phyloP scores from a whole-genome alignment of 1,140 invertebrate species.

The Rhyzopertha dominica region DNA sequence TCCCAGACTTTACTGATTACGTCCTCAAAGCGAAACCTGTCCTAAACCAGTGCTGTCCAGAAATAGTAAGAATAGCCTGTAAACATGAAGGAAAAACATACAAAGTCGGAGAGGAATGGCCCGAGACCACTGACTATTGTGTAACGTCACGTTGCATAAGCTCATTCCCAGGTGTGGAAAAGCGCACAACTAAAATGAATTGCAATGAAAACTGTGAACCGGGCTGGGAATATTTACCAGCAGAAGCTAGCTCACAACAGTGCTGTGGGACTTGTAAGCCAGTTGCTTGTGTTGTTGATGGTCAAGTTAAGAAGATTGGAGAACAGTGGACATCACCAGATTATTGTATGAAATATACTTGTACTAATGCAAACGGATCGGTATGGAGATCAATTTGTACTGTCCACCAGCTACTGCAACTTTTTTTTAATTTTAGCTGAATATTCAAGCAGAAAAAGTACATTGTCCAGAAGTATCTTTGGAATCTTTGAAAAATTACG shows the following conservation, averaged over 20 bases:
- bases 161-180: constrained; percentile 41
- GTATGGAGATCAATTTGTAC: constrained; percentile 44
- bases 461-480: constrained; percentile 29
- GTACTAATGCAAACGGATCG: constrained; percentile 49
- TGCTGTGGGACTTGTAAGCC: constrained; percentile 65
- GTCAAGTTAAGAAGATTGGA: constrained; percentile 47
- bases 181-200: too few species aligned
- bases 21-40: constrained; percentile 49
- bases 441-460: constrained; percentile 29
- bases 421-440: constrained; percentile 26
- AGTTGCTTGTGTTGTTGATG: constrained; percentile 56
- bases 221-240: constrained; percentile 46
- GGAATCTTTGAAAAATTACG: constrained; percentile 33
- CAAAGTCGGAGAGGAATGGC: constrained; percentile 55
- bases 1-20: constrained; percentile 49
- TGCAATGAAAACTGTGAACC: constrained; percentile 35
- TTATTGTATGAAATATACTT: constrained; percentile 56
- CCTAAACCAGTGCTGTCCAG: constrained; percentile 59
- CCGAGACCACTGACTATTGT: constrained; percentile 51
- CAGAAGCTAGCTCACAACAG: constrained; percentile 38
- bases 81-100: constrained; percentile 47
- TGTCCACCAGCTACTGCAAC: not conserved
- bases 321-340: constrained; percentile 55
- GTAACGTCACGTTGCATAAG: constrained; percentile 49
- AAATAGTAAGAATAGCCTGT: constrained; percentile 54